Base-by-base conservation (phyloP, 1,140 invertebrate genomes). In the Apolygus lucorum region DNA sequence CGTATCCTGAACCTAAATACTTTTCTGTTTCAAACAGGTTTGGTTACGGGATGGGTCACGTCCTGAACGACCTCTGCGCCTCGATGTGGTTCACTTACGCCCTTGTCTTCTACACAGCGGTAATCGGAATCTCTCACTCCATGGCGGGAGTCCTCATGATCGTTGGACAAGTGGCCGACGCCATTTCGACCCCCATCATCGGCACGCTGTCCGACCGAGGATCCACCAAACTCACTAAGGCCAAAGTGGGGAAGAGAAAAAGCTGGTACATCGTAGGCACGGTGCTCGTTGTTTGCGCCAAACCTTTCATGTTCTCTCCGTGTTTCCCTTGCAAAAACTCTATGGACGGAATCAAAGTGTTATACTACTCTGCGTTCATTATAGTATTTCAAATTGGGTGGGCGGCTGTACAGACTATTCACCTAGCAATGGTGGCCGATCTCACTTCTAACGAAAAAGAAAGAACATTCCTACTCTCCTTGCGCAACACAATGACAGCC, bases 81-180 rank as follows among this genome's bases (percentile, higher is more conserved):
- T 92, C 92, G 63, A 92, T 98, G 85, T 98, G 96, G 96, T 99
- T 98, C 78, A 94, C 92, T 0, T 99, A 98, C 80, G 82, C 96
- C n/a, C 82, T 98, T 72, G 87, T 98, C 22, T 98, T 88, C 80
- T 90, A 96, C 76, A 90, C 96, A 77, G 84, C 91, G 75, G 91
- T 97, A 1, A 79, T 93, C 28, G 81, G 84, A 72, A 92, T 97
- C 77, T 83, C 83, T 77, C 87, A 88, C 73, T 80, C 81, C 13
- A 81, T 88, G 74, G 87, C 95, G 1, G 95, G 95, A 28, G 78
- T 86, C 59, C 77, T 96, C 67, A 82, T 97, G 76, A 80, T 96
- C 11, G 84, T 94, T 69, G 93, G 94, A 13, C 93, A 96, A 82
- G 77, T 96, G 29, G 91, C 91, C 8, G 95, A 97, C 84, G 95